Conservation (phyloP, 1,140 invertebrate genomes). For the Polypedilum pembai region DNA sequence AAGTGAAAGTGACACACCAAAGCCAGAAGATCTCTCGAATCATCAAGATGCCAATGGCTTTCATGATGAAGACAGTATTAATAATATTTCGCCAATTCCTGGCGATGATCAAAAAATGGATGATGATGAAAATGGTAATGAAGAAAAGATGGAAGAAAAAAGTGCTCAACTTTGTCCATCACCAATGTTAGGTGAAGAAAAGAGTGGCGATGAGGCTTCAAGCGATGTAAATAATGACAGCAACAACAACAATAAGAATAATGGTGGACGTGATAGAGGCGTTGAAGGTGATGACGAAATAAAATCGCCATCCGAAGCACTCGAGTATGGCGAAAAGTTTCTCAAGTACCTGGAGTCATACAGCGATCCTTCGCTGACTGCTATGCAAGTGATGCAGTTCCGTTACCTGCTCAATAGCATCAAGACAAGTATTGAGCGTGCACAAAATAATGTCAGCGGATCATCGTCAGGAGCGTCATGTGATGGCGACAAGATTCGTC, state of each 20-base stretch:
- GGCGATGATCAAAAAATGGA: constrained; percentile 9
- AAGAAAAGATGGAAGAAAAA: not conserved
- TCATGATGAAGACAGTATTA: constrained; percentile 15
- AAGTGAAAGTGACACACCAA: constrained; percentile 38
- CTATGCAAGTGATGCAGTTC: constrained; percentile 61
- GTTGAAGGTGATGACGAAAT: constrained; percentile 36
- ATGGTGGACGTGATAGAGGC: constrained; percentile 35
- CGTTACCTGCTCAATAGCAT: constrained; percentile 58
- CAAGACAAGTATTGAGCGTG: constrained; percentile 49
- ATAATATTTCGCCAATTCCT: constrained; percentile 22
- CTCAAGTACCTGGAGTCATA: constrained; percentile 63
- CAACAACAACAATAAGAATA: constrained; percentile 37
- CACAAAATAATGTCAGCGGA: constrained; percentile 15
- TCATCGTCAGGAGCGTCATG: constrained; percentile 23
- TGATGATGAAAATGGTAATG: not conserved
- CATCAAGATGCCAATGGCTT: constrained; percentile 11
- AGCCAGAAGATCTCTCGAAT: constrained; percentile 16
- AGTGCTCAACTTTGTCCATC: not conserved
- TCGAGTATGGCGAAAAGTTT: constrained; percentile 66
- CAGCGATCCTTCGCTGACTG: constrained; percentile 65
- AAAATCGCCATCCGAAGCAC: constrained; percentile 48
- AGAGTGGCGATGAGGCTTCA: constrained; percentile 18
- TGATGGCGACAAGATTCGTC: constrained; percentile 1
- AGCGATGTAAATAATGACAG: constrained; percentile 36
- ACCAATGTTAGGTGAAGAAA: not conserved